phyloP scores from a whole-genome alignment of 2,888 invertebrate species.

The Enchytraeus crypticus region DNA sequence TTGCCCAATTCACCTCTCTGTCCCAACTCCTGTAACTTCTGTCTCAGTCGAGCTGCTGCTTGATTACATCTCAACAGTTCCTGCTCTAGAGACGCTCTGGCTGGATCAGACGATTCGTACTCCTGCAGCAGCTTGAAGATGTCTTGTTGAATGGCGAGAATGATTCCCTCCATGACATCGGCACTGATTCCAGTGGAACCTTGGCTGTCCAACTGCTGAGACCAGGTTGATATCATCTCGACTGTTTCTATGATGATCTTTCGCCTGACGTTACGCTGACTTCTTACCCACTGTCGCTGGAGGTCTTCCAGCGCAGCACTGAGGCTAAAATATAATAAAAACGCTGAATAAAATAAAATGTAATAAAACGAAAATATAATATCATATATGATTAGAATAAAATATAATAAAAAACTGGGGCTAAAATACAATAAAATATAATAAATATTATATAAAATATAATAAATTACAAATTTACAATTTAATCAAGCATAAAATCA shows the following conservation, averaged over 20 bases:
- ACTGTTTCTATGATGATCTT: conserved; percentile 9
- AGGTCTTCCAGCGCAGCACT: not conserved
- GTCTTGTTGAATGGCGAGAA: not conserved
- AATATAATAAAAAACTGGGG: too few species aligned
- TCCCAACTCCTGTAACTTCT: too few species aligned
- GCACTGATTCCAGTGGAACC: not conserved
- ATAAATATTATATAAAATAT: too few species aligned
- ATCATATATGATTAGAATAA: too few species aligned
- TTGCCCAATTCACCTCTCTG: not conserved
- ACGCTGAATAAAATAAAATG: too few species aligned
- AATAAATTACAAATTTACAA: too few species aligned
- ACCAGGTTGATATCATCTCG: not conserved
- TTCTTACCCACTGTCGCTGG: not conserved
- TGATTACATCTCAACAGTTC: not conserved
- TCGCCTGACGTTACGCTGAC: conserved; percentile 8
- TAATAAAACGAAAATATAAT: too few species aligned
- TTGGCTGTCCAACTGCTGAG: not conserved
- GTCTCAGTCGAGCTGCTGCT: not conserved
- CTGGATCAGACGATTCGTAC: not conserved
- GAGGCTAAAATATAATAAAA: not conserved
- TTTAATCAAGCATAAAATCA: too few species aligned
- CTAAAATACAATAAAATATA: too few species aligned
- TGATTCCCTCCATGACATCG: not conserved
- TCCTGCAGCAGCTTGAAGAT: not conserved
- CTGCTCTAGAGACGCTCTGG: not conserved